Base-by-base conservation (phyloP, 2,888 invertebrate genomes). In the Acleris laterana region DNA sequence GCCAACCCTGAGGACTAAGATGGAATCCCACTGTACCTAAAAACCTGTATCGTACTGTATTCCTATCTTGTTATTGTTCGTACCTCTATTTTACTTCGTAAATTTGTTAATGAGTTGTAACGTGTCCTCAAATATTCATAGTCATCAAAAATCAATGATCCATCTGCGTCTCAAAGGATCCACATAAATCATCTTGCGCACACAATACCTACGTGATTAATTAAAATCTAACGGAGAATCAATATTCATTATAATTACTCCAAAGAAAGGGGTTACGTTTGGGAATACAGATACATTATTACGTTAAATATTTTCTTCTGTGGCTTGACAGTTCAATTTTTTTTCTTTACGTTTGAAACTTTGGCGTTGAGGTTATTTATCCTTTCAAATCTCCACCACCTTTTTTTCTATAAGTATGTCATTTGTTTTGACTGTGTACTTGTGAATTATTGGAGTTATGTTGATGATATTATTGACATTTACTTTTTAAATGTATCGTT, bases 141-240 rank as follows among this genome's bases (percentile, higher is more conserved):
- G 82, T 87, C 86, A 87, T 85, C 87, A 83, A 79, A 84, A 90
- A 89, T 87, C 90, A 90, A 90, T 89, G 89, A 88, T 82, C 77
- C 90, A 78, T 85, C 82, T 75, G 74, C 46, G 48, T 32, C 66
- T 61, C 55, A 57, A 52, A 66, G 60, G 55, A 66, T 66, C 60
- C 60, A 56, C 60, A 61, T 52, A 61, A 48, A 61, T 52, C 50
- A 53, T 49, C 49, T 60, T 56, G 55, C 38, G 42, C 66, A 66
- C 51, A 66, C 66, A 66, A 66, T 62, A 57, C 61, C 28, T 51
- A 51, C 57, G 48, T 66, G 66, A 66, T 66, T 66, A 66, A 66
- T 66, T 66, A 62, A 66, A 66, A 62, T 46, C 19, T 56, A 61
- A 60, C 56, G 61, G 19, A 46, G 53, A 66, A 66, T 66, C 57